Conservation (phyloP, 2,888 invertebrate species). For the Dynastes grantii region DNA sequence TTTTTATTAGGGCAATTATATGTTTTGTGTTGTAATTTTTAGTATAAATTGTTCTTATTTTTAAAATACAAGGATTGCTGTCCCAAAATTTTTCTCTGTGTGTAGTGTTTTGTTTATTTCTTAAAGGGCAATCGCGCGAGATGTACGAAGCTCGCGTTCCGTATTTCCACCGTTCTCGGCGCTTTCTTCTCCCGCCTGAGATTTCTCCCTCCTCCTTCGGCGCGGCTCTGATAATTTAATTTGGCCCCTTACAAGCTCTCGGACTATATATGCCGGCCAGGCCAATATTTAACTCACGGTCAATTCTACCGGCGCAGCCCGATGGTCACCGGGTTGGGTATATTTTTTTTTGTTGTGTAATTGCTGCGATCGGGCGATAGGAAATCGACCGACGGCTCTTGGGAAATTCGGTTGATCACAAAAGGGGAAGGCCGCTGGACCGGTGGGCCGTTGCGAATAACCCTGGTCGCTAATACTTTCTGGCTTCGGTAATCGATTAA, state of each 20-base stretch:
- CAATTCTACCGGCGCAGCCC: slow-evolving; percentile 54
- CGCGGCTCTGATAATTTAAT: slow-evolving; percentile 60
- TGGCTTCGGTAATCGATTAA: slow-evolving; percentile 65
- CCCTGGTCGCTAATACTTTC: slow-evolving; percentile 63
- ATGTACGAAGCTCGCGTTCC: too few relatives aligned
- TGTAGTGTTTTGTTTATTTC: too few relatives aligned
- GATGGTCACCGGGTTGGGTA: slow-evolving; percentile 26
- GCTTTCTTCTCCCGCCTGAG: too few relatives aligned
- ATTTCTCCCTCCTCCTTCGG: neutral
- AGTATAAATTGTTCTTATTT: too few relatives aligned
- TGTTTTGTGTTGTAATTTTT: too few relatives aligned
- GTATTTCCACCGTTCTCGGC: too few relatives aligned
- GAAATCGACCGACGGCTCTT: slow-evolving; percentile 51
- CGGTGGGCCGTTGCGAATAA: slow-evolving; percentile 62
- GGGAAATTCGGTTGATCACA: slow-evolving; percentile 66
- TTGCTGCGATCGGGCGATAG: slow-evolving; percentile 49
- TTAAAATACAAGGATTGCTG: too few relatives aligned
- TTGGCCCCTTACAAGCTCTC: slow-evolving; percentile 51
- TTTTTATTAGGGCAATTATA: too few relatives aligned
- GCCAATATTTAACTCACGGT: slow-evolving; percentile 59
- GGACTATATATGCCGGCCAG: slow-evolving; percentile 55
- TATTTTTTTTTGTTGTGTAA: slow-evolving; percentile 55
- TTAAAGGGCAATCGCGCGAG: too few relatives aligned
- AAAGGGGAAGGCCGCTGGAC: slow-evolving; percentile 50
- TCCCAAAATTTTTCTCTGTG: too few relatives aligned